These are phyloP conservation scores for Lysiphlebus fabarum DNA, from an alignment of 1,140 invertebrate species.

Conservation along the genomic window DNA sequence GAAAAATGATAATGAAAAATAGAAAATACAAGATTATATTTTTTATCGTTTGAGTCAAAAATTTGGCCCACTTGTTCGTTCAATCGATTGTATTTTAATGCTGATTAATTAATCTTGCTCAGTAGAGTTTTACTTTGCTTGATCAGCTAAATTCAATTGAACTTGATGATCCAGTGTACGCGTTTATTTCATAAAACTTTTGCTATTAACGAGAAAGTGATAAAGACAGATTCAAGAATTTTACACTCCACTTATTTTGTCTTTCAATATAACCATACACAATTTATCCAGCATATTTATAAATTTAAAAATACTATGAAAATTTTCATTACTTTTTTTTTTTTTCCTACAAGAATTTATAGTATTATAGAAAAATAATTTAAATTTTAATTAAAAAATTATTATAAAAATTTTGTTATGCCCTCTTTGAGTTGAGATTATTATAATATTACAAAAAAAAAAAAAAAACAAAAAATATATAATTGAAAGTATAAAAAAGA, in stretches of 20 bases:
- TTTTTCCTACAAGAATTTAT: too few relatives aligned
- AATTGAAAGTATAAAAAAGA: too few relatives aligned
- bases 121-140: background rate
- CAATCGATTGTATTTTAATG: slow-evolving; percentile 13
- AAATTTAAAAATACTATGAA: too few relatives aligned
- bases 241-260: background rate
- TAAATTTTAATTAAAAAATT: too few relatives aligned
- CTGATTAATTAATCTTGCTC: slow-evolving; percentile 8
- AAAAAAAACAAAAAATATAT: too few relatives aligned
- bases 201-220: slow-evolving; percentile 19
- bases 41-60: background rate
- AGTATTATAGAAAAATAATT: too few relatives aligned
- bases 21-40: background rate
- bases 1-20: slow-evolving; percentile 1
- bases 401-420: too few relatives aligned
- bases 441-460: too few relatives aligned
- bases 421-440: too few relatives aligned
- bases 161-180: slow-evolving; percentile 21
- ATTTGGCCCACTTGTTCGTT: background rate
- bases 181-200: slow-evolving; percentile 19
- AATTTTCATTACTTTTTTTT: too few relatives aligned
- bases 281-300: too few relatives aligned
- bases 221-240: background rate
- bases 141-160: slow-evolving; percentile 24
- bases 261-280: too few relatives aligned